Conservation (phyloP, 2,888 invertebrate genomes). For the Aphrophora alni region DNA sequence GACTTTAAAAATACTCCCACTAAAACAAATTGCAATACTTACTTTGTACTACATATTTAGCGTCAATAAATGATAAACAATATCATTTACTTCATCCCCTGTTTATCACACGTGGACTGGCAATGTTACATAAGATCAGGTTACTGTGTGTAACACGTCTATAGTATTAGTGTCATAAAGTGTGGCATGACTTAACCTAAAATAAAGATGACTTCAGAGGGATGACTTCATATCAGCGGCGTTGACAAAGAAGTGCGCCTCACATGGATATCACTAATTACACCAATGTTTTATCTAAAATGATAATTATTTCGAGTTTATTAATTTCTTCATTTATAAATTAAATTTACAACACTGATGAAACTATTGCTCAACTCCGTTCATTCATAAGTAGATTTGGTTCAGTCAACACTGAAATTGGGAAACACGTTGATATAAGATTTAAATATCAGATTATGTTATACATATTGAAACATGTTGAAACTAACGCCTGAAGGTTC, state of each 20-base stretch:
- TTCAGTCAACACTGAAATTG: neutral
- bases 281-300: neutral
- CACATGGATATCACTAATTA: too few species aligned
- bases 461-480: too few species aligned
- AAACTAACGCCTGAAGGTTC: too few species aligned
- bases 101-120: too few species aligned
- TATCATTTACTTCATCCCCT: too few species aligned
- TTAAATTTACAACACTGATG: neutral
- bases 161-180: neutral
- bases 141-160: neutral
- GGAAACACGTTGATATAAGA: neutral
- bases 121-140: neutral
- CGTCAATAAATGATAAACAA: too few species aligned
- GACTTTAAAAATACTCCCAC: too few species aligned
- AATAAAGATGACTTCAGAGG: neutral
- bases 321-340: neutral
- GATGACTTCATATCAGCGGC: neutral
- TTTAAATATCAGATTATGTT: too few species aligned
- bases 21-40: too few species aligned
- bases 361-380: neutral
- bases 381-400: neutral
- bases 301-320: neutral
- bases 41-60: too few species aligned
- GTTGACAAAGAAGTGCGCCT: neutral
- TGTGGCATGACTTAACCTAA: neutral